Base-by-base conservation (phyloP, 1,140 invertebrate species). In the Drosophila mauritiana region DNA sequence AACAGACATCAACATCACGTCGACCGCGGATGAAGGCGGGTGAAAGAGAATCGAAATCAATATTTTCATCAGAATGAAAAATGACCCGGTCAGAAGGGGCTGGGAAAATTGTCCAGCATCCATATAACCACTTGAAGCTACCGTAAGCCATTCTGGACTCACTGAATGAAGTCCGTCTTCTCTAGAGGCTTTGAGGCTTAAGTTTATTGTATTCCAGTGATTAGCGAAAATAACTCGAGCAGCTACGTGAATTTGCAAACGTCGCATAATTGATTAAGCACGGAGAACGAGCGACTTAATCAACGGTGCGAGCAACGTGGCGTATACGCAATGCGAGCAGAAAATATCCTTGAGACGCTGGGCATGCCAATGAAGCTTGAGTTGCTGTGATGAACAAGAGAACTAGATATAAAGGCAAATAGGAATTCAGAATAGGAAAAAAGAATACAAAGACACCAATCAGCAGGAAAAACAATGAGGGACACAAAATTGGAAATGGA, bases 31-130 rank as follows among this genome's bases (percentile, higher is more conserved):
- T 12, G 36, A 34, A 43, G 45, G 11, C 11, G 27, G 27, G 36
- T n/a, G 15, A 12, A 27, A 43, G 25, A 45, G 31, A 53, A 63
- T 54, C 74, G 80, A 88, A 86, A 86, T 86, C 83, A 86, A 86
- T 86, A 86, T 86, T 86, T 86, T 88, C 79, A 88, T 83, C 62
- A 64, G 55, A 88, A 86, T 86, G 83, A 86, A 88, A 88, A 86
- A 86, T 86, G 79, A 83, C 83, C 75, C 37, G 40, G 36, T 10
- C 48, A 40, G 8, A 45, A 17, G 17, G 22, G 11, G 20, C 4
- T 7, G 57, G 52, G 46, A 27, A 64, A 67, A 77, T 78, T 82
- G 73, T 82, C 49, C 74, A 40, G 69, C 64, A 53, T 74, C 73
- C 53, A 82, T 77, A 70, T 82, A 65, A 79, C 72, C 75, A 63